phyloP scores from a whole-genome alignment of 1,140 invertebrate species.

The Aphis craccivora region DNA sequence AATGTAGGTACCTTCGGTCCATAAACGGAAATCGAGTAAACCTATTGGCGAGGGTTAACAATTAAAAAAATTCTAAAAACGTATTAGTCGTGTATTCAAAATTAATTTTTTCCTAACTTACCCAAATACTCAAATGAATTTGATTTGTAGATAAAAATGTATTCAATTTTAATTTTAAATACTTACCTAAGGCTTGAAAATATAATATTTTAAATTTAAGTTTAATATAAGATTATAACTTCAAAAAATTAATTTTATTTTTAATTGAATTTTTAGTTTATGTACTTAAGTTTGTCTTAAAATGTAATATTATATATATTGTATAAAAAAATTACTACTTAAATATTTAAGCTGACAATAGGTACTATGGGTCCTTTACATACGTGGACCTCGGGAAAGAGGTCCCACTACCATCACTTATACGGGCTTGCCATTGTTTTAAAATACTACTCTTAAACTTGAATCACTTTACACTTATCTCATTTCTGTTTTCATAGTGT shows the following conservation, averaged over 20 bases:
- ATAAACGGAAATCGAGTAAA: not conserved
- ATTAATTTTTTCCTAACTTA: no score
- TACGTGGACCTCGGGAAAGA: not conserved
- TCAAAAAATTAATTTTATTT: not conserved
- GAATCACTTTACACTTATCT: not conserved
- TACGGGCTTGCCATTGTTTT: not conserved
- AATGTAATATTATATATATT: not conserved
- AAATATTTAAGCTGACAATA: not conserved
- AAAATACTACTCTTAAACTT: not conserved
- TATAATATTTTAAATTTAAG: not conserved
- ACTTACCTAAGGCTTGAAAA: not conserved
- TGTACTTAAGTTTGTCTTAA: not conserved
- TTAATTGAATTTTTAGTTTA: not conserved
- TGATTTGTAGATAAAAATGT: no score
- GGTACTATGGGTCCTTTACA: not conserved
- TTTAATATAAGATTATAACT: not conserved
- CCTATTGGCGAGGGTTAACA: not conserved
- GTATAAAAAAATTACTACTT: not conserved
- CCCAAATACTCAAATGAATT: no score
- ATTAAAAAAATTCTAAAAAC: not conserved
- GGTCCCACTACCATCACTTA: not conserved
- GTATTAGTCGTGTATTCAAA: not conserved
- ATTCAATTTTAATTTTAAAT: no score
- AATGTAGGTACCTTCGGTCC: not conserved
- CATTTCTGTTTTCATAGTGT: not conserved